Conservation (phyloP, 2,888 invertebrate species). For the Drosophila subquinaria region DNA sequence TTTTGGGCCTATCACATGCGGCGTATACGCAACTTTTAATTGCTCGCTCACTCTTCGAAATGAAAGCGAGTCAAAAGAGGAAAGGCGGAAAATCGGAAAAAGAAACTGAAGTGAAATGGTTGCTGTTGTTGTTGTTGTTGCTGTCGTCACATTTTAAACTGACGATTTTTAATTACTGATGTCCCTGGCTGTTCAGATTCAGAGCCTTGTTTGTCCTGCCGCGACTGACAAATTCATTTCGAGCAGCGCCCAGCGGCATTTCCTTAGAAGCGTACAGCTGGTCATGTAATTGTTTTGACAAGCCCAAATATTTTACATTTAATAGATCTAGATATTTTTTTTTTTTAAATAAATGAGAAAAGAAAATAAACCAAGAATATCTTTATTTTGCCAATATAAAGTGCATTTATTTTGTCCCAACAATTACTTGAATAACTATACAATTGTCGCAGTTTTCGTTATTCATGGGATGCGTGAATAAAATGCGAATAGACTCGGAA, state of each 20-base stretch:
- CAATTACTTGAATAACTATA: no score
- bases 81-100: constrained; percentile 11
- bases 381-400: no score
- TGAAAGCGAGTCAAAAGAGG: constrained; percentile 10
- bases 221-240: constrained; percentile 73
- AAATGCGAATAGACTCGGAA: constrained; percentile 53
- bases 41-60: constrained; percentile 52
- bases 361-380: no score
- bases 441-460: constrained; percentile 29
- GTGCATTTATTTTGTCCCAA: no score
- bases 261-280: constrained; percentile 21
- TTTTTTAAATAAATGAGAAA: no score
- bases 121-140: constrained; percentile 17
- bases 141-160: constrained; percentile 27
- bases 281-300: neutral
- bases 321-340: no score
- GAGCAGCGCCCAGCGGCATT: constrained; percentile 46
- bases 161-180: constrained; percentile 73
- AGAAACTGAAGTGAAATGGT: constrained; percentile 29
- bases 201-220: constrained; percentile 17
- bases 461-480: constrained; percentile 54
- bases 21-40: constrained; percentile 80
- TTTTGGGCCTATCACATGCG: constrained; percentile 41
- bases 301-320: neutral
- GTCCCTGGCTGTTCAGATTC: constrained; percentile 33